A percentile compares a stretch with the other conserved stretches of the same genome.
These are phyloP conservation scores for Caenorhabditis zanzibari DNA, from an alignment of 2,888 invertebrate genomes.

Conservation along the genomic window DNA sequence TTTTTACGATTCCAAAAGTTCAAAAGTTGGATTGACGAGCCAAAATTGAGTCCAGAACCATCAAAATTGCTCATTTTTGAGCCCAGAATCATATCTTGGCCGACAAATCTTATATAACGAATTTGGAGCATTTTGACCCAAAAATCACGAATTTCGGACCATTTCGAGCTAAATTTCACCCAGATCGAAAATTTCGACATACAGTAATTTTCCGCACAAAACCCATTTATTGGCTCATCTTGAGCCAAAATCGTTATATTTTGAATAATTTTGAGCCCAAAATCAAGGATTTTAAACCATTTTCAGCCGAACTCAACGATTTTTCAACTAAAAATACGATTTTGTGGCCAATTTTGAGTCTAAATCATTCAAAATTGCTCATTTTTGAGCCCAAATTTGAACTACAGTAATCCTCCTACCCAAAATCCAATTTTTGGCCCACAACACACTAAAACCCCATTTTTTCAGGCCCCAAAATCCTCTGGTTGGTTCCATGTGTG, in stretches of 20 bases:
- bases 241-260: not conserved
- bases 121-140: not conserved
- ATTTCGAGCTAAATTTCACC: not conserved
- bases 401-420: too few relatives aligned
- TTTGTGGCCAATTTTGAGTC: not conserved
- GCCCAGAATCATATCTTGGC: too few relatives aligned
- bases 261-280: too few relatives aligned
- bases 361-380: too few relatives aligned
- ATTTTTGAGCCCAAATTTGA: not conserved
- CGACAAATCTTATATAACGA: too few relatives aligned
- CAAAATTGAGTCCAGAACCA: too few relatives aligned
- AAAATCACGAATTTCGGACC: not conserved
- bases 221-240: not conserved
- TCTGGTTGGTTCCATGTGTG: conserved; percentile 89
- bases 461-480: conserved; percentile 86
- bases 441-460: not conserved
- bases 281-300: too few relatives aligned
- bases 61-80: too few relatives aligned
- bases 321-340: not conserved
- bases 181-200: not conserved
- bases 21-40: too few relatives aligned
- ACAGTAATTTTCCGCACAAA: too few relatives aligned
- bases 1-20: too few relatives aligned
- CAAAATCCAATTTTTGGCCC: not conserved
- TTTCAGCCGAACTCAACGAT: not conserved